Percentiles rank a stretch among this genome's conserved stretches.
Conservation (phyloP, 1,140 invertebrate genomes). For the Eriocheir sinensis region DNA sequence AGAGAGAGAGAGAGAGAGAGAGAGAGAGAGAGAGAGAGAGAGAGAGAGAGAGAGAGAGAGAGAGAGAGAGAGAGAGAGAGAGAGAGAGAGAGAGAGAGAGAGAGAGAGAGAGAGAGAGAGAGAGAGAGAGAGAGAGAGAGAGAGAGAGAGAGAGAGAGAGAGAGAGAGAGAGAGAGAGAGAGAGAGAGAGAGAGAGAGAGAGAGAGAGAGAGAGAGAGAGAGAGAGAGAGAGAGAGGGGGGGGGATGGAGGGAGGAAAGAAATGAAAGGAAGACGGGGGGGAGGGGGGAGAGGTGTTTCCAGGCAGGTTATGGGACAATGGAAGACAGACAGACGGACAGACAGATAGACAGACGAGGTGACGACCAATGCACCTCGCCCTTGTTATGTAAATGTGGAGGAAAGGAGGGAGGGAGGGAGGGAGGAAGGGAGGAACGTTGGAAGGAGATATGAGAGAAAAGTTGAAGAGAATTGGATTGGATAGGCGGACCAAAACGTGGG, state of each 20-base stretch:
- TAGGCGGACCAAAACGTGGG: too few species aligned
- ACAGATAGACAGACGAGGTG: neutral
- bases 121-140: neutral
- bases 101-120: neutral
- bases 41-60: neutral
- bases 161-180: neutral
- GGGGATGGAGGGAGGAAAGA: too few species aligned
- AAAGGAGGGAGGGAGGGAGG: too few species aligned
- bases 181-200: too few species aligned
- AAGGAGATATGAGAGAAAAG: too few species aligned
- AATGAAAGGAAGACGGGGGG: too few species aligned
- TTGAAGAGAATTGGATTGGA: too few species aligned
- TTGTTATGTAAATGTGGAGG: slow-evolving; percentile 4
- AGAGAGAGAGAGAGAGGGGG: too few species aligned
- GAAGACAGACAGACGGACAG: neutral
- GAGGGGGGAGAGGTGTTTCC: neutral
- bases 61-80: neutral
- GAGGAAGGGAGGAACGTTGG: too few species aligned
- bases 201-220: too few species aligned
- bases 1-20: neutral
- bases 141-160: neutral
- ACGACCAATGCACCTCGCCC: neutral
- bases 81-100: neutral
- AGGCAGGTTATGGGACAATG: neutral
- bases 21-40: slow-evolving; percentile 22